These are phyloP conservation scores for Callipepla squamata DNA, from an alignment of 2,113 vertebrate genomes.

Conservation along the genomic window DNA sequence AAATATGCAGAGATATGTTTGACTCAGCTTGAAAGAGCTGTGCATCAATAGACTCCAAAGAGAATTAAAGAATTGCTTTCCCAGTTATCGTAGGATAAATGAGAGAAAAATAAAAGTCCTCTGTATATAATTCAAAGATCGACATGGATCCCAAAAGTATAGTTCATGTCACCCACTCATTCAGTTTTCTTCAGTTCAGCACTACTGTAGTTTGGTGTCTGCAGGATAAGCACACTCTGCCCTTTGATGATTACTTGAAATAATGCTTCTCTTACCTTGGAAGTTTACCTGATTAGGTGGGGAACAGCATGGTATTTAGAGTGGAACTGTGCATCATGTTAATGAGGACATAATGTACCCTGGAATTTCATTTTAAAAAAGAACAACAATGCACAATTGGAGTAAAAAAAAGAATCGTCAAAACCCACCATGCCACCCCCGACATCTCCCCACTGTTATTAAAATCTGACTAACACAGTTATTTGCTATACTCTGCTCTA, in stretches of 20 bases:
- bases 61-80: neutral
- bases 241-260: neutral
- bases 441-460: neutral
- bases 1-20: neutral
- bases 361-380: neutral
- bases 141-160: neutral
- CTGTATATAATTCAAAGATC: neutral
- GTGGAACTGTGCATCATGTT: neutral
- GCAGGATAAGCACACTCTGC: neutral
- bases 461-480: neutral
- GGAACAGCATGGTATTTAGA: neutral
- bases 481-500: neutral
- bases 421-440: neutral
- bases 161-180: neutral
- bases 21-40: neutral
- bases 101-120: neutral
- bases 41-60: neutral
- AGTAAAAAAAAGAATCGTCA: neutral
- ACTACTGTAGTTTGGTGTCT: neutral
- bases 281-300: neutral
- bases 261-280: neutral
- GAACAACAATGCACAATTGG: neutral
- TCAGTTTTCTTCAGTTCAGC: neutral
- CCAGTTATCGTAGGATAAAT: conserved; percentile 12
- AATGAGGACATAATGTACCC: neutral